A percentile compares a stretch with the other conserved stretches of the same genome.
phyloP scores from a whole-genome alignment of 64 coral and sea anemone species.

The Hydrozoanthus tunicans region DNA sequence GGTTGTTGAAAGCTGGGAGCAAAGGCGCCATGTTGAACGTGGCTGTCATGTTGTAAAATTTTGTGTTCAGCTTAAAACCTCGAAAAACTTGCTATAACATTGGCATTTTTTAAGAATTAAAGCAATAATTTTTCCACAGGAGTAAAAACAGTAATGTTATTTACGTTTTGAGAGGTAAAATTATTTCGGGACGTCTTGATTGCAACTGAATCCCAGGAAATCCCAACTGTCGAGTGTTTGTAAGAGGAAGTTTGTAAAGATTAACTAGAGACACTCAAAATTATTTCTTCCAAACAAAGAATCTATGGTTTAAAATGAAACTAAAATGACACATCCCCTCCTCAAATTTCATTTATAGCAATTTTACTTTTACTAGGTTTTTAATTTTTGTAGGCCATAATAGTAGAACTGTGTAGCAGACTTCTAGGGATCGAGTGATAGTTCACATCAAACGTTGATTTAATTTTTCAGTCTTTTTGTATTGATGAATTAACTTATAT shows the following conservation, averaged over 20 bases:
- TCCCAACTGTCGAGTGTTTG: neutral
- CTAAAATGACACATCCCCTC: neutral
- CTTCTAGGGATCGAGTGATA: too few species aligned
- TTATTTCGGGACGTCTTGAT: neutral
- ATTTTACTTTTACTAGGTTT: too few species aligned
- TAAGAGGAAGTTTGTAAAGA: neutral
- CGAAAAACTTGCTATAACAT: neutral
- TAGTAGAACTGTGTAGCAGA: too few species aligned
- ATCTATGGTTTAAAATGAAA: neutral
- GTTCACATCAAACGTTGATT: too few species aligned
- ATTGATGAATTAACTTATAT: too few species aligned
- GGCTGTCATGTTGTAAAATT: neutral
- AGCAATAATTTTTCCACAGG: neutral
- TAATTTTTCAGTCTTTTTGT: too few species aligned
- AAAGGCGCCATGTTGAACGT: conserved; percentile 47
- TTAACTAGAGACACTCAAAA: neutral
- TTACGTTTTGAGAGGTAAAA: neutral
- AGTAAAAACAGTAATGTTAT: neutral
- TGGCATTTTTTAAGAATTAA: neutral
- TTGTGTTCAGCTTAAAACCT: neutral
- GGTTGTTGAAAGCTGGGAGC: neutral
- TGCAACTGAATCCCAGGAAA: neutral
- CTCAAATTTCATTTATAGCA: too few species aligned
- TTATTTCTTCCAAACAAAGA: too few species aligned
- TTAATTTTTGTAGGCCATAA: too few species aligned